A percentile compares a stretch with the other conserved stretches of the same genome.
These are phyloP conservation scores for Danio jaintianensis DNA, from an alignment of 2,797 vertebrate species.

Conservation along the genomic window DNA sequence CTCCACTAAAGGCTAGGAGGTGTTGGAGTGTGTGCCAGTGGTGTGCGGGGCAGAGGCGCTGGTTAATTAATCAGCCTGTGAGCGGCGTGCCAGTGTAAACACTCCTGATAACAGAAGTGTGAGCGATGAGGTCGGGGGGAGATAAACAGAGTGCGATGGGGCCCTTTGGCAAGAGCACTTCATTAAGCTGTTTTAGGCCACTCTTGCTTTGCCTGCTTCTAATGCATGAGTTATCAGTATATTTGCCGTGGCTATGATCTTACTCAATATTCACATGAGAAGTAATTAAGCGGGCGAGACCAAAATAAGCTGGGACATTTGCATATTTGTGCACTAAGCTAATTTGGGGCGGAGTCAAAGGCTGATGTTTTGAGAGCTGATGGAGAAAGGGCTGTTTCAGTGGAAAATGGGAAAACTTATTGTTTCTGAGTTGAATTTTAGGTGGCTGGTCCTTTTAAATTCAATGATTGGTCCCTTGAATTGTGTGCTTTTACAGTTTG, in stretches of 20 bases:
- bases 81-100: constrained; percentile 68
- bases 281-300: constrained; percentile 63
- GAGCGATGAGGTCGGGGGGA: constrained; percentile 57
- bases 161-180: constrained; percentile 72
- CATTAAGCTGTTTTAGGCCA: constrained; percentile 71
- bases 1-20: constrained; percentile 34
- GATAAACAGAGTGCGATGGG: constrained; percentile 69
- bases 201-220: constrained; percentile 64
- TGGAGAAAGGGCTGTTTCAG: neutral
- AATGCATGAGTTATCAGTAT: constrained; percentile 63
- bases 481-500: neutral
- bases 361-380: neutral
- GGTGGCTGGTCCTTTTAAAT: neutral
- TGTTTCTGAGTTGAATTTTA: neutral
- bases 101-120: constrained; percentile 67
- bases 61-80: constrained; percentile 72
- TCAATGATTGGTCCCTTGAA: neutral
- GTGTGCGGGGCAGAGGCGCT: constrained; percentile 15
- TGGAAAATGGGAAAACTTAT: neutral
- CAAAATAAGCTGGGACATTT: constrained; percentile 49
- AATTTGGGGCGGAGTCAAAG: constrained; percentile 39
- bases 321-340: constrained; percentile 49
- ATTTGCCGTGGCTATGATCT: constrained; percentile 62
- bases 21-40: constrained; percentile 35
- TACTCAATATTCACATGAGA: constrained; percentile 61